Base-by-base conservation (phyloP, 2,888 invertebrate species). In the Eudasyphora cyanicolor region DNA sequence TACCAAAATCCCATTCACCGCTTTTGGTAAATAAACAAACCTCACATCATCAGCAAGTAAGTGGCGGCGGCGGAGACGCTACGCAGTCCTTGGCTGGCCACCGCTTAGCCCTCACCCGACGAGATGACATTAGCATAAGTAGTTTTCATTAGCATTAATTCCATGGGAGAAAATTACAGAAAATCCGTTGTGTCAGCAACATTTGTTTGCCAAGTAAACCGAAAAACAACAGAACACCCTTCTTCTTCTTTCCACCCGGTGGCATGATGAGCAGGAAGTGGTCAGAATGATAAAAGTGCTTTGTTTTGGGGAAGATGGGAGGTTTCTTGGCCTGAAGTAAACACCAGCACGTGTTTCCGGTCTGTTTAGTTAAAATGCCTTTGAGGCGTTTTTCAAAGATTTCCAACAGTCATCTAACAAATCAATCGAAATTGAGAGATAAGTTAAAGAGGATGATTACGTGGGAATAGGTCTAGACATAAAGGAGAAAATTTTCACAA, bases 141-240 rank as follows among this genome's bases (percentile, higher is more conserved):
- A 76, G 73, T 81, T 81, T 67, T 76, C 67, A 73, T 81, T 81
- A 81, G 64, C 76, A 57, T 76, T 81, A 76, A 76, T 67, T 57
- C 24, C 35, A 67, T 7, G 49, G 62, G 19, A 67, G 42, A 14
- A 42, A 67, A 42, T 67, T 42, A 67, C 67, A 42, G 14, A 21
- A 67, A 67, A 67, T 42, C 67, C 19, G 24, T 42, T 38, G 42
- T 67, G 67, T 67, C 67, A 67, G 67, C 67, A 67, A 24, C 67
- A 67, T 35, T 67, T 67, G 35, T 67, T 67, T 38, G 67, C 67
- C 19, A 67, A 67, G 42, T 38, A 17, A 64, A 27, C 57, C n/a
- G 17, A 64, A 64, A 27, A 27, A 21, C 29, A 64, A 38, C 35
- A 64, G n/a, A 62, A 38, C 38, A 38, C n/a, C n/a, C n/a, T n/a